Conservation (phyloP, 2,113 vertebrate species). For the Leuciscus idus region DNA sequence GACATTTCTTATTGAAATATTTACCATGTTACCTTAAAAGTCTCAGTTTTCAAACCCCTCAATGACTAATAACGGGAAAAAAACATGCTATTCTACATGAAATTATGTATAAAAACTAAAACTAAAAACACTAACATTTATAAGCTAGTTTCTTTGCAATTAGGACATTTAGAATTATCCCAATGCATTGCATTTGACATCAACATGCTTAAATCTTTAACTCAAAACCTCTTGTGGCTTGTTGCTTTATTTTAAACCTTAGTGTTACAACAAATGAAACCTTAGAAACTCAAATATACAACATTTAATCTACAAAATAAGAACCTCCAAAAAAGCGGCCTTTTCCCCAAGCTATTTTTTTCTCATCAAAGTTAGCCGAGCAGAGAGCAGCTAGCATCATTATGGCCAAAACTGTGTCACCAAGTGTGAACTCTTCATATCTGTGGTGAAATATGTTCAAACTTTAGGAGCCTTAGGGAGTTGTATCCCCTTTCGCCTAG, state of each 20-base stretch:
- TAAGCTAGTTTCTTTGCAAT: neutral
- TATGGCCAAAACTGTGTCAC: conserved; percentile 1
- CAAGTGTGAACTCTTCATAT: neutral
- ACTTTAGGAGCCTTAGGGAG: conserved; percentile 19
- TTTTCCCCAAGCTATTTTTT: neutral
- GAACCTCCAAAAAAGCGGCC: neutral
- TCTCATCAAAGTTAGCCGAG: neutral
- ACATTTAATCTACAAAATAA: neutral
- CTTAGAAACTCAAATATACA: neutral
- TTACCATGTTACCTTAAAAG: neutral
- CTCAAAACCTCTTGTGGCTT: neutral
- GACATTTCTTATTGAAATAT: neutral
- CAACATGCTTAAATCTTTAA: neutral
- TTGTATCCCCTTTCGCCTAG: neutral
- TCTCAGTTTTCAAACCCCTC: neutral
- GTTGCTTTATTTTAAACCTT: neutral
- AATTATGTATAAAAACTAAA: no score
- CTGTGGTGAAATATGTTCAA: conserved; percentile 4
- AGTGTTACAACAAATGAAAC: neutral
- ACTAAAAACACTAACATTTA: no score
- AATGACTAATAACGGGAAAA: neutral
- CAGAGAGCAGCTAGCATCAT: neutral
- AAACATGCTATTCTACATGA: neutral
- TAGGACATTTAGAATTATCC: neutral
- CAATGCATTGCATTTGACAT: neutral